Evolutionary conservation across 2,113 vertebrate species (phyloP).

Genomic region (Hippoglossus stenolepis): DNA sequence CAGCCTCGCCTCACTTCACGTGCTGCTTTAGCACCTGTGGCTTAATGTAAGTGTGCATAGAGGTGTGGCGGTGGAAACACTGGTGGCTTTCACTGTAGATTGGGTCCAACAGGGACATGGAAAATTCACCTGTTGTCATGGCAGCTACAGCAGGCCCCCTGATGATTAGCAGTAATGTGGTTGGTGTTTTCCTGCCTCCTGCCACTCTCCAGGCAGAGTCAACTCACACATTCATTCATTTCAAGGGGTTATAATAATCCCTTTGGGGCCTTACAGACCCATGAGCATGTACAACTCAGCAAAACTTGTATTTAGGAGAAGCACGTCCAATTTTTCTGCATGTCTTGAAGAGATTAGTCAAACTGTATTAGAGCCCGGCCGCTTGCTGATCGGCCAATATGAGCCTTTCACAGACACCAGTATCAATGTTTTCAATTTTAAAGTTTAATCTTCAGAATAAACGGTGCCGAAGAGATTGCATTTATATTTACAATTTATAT

Average conservation of each 20-base stretch:
- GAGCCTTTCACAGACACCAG: too few species aligned
- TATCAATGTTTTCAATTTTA: too few species aligned
- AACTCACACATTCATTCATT: neutral
- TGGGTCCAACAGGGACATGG: constrained; percentile 18
- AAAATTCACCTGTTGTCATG: constrained; percentile 47
- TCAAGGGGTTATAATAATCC: constrained; percentile 2
- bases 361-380: neutral
- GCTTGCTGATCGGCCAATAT: too few species aligned
- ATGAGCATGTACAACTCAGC: neutral
- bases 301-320: neutral
- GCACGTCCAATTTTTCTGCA: neutral
- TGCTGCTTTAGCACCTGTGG: constrained; percentile 54
- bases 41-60: constrained; percentile 38
- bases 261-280: neutral
- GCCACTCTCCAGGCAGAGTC: neutral
- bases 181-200: constrained; percentile 22
- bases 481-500: too few species aligned
- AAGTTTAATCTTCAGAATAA: too few species aligned
- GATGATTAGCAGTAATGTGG: constrained; percentile 47
- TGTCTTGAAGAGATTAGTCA: neutral
- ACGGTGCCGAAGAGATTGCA: too few species aligned
- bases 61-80: constrained; percentile 56
- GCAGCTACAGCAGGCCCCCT: constrained; percentile 33
- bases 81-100: constrained; percentile 38
- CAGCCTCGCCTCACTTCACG: constrained; percentile 13